Evolutionary conservation across 2,888 invertebrate genomes (phyloP).

Genomic region (Mechanitis messenoides): DNA sequence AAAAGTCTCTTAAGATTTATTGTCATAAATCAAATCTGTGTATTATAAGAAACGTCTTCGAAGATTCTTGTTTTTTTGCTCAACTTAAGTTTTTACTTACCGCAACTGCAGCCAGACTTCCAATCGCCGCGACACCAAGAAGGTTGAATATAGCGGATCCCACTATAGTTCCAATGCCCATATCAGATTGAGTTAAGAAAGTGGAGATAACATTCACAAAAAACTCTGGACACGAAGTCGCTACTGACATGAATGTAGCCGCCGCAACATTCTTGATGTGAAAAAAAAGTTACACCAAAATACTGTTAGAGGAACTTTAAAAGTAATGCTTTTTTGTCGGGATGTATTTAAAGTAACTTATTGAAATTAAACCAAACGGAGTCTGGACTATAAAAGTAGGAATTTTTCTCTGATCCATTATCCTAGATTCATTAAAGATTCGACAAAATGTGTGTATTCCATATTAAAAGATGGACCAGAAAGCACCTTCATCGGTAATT

Average conservation of each 20-base stretch:
- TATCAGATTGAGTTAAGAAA: constrained; percentile 87
- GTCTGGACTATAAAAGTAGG: too few relatives aligned
- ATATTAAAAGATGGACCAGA: too few relatives aligned
- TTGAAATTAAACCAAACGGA: too few relatives aligned
- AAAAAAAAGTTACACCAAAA: constrained; percentile 21
- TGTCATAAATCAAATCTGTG: too few relatives aligned
- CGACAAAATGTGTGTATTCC: too few relatives aligned
- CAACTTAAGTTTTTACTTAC: constrained; percentile 57
- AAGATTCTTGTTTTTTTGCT: too few relatives aligned
- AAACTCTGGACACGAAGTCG: constrained; percentile 95
- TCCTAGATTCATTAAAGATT: too few relatives aligned
- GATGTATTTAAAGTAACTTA: neutral
- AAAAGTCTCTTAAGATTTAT: too few relatives aligned
- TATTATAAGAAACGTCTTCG: too few relatives aligned
- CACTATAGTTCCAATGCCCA: constrained; percentile 91
- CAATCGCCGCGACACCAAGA: constrained; percentile 88
- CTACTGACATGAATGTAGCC: constrained; percentile 97
- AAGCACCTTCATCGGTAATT: too few relatives aligned
- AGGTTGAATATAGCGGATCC: constrained; percentile 93
- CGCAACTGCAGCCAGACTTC: constrained; percentile 82
- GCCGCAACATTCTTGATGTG: constrained; percentile 89
- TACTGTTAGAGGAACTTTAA: neutral
- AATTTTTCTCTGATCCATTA: too few relatives aligned
- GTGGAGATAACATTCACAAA: constrained; percentile 95
- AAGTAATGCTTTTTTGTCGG: neutral